phyloP scores from a whole-genome alignment of 30 jellyfish, hydroid and myxozoan species.

The Nemopilema nomurai region DNA sequence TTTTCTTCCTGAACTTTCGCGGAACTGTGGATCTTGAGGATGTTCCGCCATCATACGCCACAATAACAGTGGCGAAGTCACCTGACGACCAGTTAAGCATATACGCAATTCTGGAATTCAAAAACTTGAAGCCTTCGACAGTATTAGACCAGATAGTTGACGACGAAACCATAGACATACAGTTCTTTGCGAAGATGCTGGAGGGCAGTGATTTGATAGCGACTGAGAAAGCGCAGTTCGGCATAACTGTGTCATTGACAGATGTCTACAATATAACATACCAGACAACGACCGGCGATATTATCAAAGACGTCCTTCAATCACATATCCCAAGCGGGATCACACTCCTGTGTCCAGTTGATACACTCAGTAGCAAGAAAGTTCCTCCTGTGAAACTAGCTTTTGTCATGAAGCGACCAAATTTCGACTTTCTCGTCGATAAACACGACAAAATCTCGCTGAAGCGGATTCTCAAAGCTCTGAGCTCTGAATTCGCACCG shows the following conservation, averaged over 20 bases:
- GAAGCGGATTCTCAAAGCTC: constrained; percentile 59
- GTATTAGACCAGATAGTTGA: constrained; percentile 67
- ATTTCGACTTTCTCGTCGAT: constrained; percentile 90
- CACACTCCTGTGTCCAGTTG: constrained; percentile 85
- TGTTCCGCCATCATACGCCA: constrained; percentile 44
- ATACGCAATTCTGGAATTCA: constrained; percentile 73
- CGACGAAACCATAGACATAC: constrained; percentile 74
- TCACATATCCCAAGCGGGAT: constrained; percentile 96
- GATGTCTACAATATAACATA: constrained; percentile 78
- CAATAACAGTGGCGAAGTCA: constrained; percentile 67
- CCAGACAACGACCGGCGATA: constrained; percentile 58
- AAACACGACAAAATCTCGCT: constrained; percentile 84
- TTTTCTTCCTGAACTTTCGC: constrained; percentile 43
- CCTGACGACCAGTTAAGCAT: constrained; percentile 51
- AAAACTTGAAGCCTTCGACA: constrained; percentile 69
- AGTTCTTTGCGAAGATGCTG: constrained; percentile 80
- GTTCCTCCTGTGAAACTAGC: constrained; percentile 80
- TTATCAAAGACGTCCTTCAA: constrained; percentile 66
- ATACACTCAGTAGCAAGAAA: constrained; percentile 21
- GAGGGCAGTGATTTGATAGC: constrained; percentile 82
- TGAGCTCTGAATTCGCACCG: constrained; percentile 75
- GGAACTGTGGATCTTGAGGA: constrained; percentile 67
- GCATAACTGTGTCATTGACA: constrained; percentile 66
- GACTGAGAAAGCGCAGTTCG: constrained; percentile 57
- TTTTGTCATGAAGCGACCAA: constrained; percentile 90